A percentile compares a stretch with the other conserved stretches of the same genome.
Conservation (phyloP, 2,888 invertebrate genomes). For the Andrena minutula region DNA sequence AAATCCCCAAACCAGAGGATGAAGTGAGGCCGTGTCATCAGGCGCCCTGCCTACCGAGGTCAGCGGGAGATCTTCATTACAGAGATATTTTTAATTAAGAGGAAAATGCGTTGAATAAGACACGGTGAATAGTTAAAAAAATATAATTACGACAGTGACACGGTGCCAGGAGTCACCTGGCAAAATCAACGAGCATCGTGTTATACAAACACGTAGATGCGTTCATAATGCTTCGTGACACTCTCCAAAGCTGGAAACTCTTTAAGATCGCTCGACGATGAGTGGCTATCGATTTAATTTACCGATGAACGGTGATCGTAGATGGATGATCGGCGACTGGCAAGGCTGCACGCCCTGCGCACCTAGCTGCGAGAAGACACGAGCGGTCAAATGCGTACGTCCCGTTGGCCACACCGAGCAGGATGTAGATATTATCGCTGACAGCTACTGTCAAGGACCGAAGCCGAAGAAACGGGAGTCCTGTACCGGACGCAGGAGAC, state of each 20-base stretch:
- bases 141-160: not conserved
- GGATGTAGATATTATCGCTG: constrained; percentile 79
- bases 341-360: constrained; percentile 79
- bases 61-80: constrained; percentile 39
- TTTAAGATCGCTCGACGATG: too few relatives aligned
- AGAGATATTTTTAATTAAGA: constrained; percentile 30
- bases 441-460: constrained; percentile 77
- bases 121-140: not conserved
- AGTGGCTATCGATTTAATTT: constrained; percentile 9
- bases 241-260: too few relatives aligned
- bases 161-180: not conserved
- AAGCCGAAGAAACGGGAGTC: constrained; percentile 78
- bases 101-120: not conserved
- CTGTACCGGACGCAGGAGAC: constrained; percentile 68
- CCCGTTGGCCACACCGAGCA: constrained; percentile 82
- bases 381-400: constrained; percentile 80
- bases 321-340: constrained; percentile 84
- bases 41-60: constrained; percentile 83
- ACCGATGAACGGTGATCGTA: constrained; percentile 51
- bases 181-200: not conserved
- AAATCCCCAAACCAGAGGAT: constrained; percentile 79
- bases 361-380: constrained; percentile 70
- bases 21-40: constrained; percentile 85
- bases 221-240: too few relatives aligned
- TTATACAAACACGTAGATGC: too few relatives aligned